Base-by-base conservation (phyloP, 2,113 vertebrate species). In the Hypocryptadius cinnamomeus region DNA sequence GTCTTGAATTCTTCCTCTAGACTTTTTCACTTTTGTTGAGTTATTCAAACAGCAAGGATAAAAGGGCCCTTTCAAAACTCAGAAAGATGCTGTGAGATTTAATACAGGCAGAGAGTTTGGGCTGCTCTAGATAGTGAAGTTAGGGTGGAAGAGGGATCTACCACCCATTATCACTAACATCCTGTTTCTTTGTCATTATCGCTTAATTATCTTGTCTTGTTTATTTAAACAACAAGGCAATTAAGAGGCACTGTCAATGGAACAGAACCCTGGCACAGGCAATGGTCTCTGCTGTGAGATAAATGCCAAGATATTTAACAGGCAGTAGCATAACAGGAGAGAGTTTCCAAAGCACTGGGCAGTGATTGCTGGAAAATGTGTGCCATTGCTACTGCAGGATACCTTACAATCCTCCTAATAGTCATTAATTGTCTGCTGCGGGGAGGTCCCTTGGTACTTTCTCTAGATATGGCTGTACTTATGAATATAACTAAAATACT, bases 121-220 rank as follows among this genome's bases (percentile, higher is more conserved):
- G 9, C 66, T 71, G 35, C 31, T 85, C 45, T 78, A 85, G 61
- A 74, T 24, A 59, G 59, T 27, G 51, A 91, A 79, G 77, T 69
- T 89, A 56, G 54, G 56, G 31, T 42, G 64, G 53, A 74, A 93
- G 42, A 70, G 40, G 42, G 56, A 92, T 66, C 82, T 71, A 81
- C 87, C 51, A 92, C 70, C 64, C 79, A 85, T 92, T 93, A 87
- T 93, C 80, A 63, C 88, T 93, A 93, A 60, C 86, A 90, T 89
- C 81, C 85, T 90, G 73, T 90, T 94, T 92, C 91, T 93, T 83
- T 95, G 89, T 93, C 94, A 93, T 95, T 97, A 96, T 95, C 87
- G 23, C 93, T 97, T 96, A 97, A 97, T 97, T 96, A 96, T 95
- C 92, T 97, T 91, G 95, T 95, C 90, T 89, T 96, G 92, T 92